Evolutionary conservation across 1,140 invertebrate genomes (phyloP).

Genomic region (Belonocnema kinseyi): DNA sequence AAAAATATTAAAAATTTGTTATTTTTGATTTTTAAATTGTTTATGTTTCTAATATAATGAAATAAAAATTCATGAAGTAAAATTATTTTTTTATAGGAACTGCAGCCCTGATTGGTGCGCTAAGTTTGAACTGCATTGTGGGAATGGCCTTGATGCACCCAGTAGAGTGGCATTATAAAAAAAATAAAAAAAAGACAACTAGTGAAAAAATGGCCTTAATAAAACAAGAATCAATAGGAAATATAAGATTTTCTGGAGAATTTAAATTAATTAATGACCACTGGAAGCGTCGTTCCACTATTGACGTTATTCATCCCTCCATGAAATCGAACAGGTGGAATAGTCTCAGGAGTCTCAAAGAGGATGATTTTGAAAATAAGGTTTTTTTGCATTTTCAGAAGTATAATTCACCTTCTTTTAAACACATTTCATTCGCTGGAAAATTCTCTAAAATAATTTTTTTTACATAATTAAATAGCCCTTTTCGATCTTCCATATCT

Average conservation of each 20-base stretch:
- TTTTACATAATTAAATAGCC: too few species aligned
- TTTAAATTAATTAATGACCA: neutral
- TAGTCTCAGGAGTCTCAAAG: conserved; percentile 68
- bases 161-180: conserved; percentile 63
- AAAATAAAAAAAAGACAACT: neutral
- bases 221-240: conserved; percentile 32
- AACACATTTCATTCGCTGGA: too few species aligned
- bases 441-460: too few species aligned
- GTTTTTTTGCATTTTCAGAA: neutral
- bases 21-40: too few species aligned
- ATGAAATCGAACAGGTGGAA: conserved; percentile 61
- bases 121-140: conserved; percentile 67
- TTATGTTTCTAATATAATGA: too few species aligned
- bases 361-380: conserved; percentile 45
- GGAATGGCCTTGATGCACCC: conserved; percentile 73
- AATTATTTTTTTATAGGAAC: conserved; percentile 58
- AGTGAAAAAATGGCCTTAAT: neutral
- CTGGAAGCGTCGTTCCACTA: conserved; percentile 55
- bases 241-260: conserved; percentile 2
- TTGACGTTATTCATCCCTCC: conserved; percentile 54
- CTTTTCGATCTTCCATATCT: too few species aligned
- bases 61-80: too few species aligned
- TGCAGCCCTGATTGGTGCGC: conserved; percentile 65
- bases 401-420: too few species aligned
- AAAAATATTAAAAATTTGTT: too few species aligned